A percentile compares a stretch with the other conserved stretches of the same genome.
phyloP scores from a whole-genome alignment of 2,888 invertebrate species.

The Bombylius major region DNA sequence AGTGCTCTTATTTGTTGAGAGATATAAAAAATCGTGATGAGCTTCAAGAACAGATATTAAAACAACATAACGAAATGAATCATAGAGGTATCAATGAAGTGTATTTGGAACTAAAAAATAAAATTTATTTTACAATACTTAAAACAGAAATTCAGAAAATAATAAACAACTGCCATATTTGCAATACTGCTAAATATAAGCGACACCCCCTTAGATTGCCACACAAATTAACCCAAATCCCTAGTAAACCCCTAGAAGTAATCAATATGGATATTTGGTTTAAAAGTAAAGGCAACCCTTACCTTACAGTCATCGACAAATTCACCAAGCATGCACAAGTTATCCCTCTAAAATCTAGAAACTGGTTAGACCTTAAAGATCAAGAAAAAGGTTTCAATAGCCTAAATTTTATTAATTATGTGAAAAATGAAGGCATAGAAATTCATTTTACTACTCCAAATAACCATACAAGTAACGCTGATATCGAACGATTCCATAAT shows the following conservation, averaged over 20 bases:
- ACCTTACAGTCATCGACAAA: conserved; percentile 4
- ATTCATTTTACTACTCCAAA: no score
- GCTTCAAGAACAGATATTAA: not conserved
- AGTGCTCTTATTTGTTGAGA: not conserved
- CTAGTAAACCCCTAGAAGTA: conserved; percentile 1
- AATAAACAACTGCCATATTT: conserved; percentile 8
- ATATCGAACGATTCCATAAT: no score
- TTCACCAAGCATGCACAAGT: conserved; percentile 6
- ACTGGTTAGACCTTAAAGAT: not conserved
- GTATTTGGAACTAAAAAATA: conserved; percentile 1
- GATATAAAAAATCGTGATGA: not conserved
- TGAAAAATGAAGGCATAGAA: no score
- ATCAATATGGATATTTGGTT: conserved; percentile 6
- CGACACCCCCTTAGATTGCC: not conserved
- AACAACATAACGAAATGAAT: conserved; percentile 3
- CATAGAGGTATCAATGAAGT: conserved; percentile 6
- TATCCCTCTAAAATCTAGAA: conserved; percentile 2
- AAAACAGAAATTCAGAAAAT: conserved; percentile 3
- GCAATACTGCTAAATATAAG: conserved; percentile 6
- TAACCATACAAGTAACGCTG: no score
- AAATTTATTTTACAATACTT: conserved; percentile 3
- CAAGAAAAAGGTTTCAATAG: no score
- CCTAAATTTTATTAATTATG: no score
- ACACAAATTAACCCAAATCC: conserved; percentile 4
- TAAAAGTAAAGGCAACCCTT: not conserved